Conservation (phyloP, 2,888 invertebrate genomes). For the Latrodectus elegans region DNA sequence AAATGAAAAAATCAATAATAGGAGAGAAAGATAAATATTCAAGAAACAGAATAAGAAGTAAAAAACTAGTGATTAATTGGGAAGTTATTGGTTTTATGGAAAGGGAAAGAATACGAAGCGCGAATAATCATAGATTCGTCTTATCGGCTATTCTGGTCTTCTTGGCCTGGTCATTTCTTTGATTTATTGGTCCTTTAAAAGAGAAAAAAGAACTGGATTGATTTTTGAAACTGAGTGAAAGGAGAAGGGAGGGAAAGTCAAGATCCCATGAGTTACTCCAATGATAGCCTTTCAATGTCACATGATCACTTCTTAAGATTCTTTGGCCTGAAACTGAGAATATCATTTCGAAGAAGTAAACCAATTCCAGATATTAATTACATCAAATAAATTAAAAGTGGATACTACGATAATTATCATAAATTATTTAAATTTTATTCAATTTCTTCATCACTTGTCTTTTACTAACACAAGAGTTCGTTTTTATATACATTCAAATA, state of each 20-base stretch:
- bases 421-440: too few relatives aligned
- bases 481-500: too few relatives aligned
- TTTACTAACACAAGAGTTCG: too few relatives aligned
- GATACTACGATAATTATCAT: too few relatives aligned
- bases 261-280: slow-evolving; percentile 27
- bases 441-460: too few relatives aligned
- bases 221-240: slow-evolving; percentile 57
- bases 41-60: slow-evolving; percentile 26
- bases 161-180: slow-evolving; percentile 64
- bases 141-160: slow-evolving; percentile 63
- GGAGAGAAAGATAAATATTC: slow-evolving; percentile 59
- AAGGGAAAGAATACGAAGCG: slow-evolving; percentile 40
- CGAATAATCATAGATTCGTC: slow-evolving; percentile 65
- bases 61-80: slow-evolving; percentile 62
- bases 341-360: too few relatives aligned
- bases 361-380: too few relatives aligned
- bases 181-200: slow-evolving; percentile 56
- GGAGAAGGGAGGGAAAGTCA: slow-evolving; percentile 25
- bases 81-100: slow-evolving; percentile 65
- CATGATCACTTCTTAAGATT: too few relatives aligned
- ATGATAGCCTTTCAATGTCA: slow-evolving; percentile 28
- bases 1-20: slow-evolving; percentile 55
- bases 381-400: too few relatives aligned
- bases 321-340: too few relatives aligned
- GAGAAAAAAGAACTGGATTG: slow-evolving; percentile 37